phyloP scores from a whole-genome alignment of 2,113 vertebrate species.

The Petaurus breviceps region DNA sequence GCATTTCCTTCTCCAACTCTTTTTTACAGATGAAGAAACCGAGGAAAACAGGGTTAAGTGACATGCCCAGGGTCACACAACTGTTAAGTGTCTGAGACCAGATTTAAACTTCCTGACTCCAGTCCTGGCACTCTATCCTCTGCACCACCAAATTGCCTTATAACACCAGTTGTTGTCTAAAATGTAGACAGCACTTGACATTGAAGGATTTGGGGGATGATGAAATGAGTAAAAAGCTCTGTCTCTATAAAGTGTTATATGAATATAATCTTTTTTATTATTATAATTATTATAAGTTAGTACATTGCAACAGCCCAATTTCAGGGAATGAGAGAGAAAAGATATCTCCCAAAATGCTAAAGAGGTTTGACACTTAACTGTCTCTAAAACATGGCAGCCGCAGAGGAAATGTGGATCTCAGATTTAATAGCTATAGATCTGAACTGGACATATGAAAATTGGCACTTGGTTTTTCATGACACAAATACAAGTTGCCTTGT shows the following conservation, averaged over 20 bases:
- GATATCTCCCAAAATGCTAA: neutral
- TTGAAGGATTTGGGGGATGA: neutral
- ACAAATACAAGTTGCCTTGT: neutral
- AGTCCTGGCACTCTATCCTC: too few species aligned
- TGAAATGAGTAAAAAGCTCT: neutral
- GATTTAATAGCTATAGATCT: neutral
- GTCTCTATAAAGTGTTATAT: neutral
- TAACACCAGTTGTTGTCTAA: neutral
- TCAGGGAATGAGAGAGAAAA: neutral
- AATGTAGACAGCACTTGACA: neutral
- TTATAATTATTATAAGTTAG: neutral
- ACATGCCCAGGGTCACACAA: too few species aligned
- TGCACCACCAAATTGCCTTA: neutral
- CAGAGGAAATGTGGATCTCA: neutral
- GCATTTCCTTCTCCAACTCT: too few species aligned
- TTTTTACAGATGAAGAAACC: too few species aligned
- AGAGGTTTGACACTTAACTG: neutral
- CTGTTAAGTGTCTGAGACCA: too few species aligned
- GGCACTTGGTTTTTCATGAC: neutral
- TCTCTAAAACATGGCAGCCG: neutral
- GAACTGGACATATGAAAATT: neutral
- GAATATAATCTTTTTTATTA: neutral
- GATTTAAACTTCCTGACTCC: too few species aligned
- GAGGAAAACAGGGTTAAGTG: too few species aligned
- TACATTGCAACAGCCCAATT: neutral